A percentile compares a stretch with the other conserved stretches of the same genome.
phyloP scores from a whole-genome alignment of 2,113 vertebrate species.

The Potamarius usumacintae region DNA sequence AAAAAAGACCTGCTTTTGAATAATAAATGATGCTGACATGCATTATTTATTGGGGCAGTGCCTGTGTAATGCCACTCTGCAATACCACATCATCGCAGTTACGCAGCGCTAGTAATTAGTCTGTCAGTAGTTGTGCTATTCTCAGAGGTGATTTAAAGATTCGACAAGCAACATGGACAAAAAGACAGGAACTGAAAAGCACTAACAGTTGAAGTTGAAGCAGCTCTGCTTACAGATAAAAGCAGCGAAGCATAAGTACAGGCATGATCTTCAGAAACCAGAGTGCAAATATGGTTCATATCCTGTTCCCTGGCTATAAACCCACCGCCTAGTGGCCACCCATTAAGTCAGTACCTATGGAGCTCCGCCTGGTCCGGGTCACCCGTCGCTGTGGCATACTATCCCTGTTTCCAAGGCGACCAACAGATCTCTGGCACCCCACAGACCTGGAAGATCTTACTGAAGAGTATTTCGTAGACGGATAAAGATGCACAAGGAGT shows the following conservation, averaged over 20 bases:
- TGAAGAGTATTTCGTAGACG: conserved; percentile 32
- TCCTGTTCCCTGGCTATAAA: background rate
- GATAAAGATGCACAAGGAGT: conserved; percentile 50
- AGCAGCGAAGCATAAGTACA: background rate
- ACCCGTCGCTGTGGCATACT: conserved; percentile 59
- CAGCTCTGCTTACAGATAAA: background rate
- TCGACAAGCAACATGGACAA: background rate
- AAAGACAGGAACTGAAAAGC: conserved; percentile 17
- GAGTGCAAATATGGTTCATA: background rate
- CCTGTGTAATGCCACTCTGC: conserved; percentile 60
- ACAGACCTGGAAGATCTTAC: conserved; percentile 5
- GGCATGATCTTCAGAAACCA: background rate
- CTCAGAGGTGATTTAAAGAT: conserved; percentile 43
- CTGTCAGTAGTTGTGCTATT: conserved; percentile 24
- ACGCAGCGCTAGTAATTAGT: conserved; percentile 21
- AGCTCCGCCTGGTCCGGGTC: conserved; percentile 48
- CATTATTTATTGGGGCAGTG: conserved; percentile 71
- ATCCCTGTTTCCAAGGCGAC: conserved; percentile 43
- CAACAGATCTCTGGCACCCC: conserved; percentile 36
- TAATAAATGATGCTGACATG: conserved; percentile 66
- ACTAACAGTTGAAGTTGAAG: background rate
- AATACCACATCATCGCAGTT: conserved; percentile 38
- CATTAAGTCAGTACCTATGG: conserved; percentile 67
- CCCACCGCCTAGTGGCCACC: conserved; percentile 5
- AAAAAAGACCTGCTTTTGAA: conserved; percentile 65